phyloP scores from a whole-genome alignment of 2,888 invertebrate species.

The Anthoptus insignis region DNA sequence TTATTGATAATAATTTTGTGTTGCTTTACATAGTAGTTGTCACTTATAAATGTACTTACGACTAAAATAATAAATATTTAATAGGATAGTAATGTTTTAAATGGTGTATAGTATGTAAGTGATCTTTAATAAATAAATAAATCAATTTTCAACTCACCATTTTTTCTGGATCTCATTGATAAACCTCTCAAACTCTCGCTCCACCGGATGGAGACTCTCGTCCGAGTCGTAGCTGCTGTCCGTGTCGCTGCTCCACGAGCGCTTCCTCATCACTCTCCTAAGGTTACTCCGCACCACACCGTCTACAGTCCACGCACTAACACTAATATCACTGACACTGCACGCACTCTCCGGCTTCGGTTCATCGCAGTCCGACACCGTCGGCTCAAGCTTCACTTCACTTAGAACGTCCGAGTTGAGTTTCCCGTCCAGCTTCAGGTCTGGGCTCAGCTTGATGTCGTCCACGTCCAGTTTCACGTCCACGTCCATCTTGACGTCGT shows the following conservation, averaged over 20 bases:
- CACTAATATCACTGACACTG: conserved; percentile 74
- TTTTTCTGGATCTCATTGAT: conserved; percentile 78
- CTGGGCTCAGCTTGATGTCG: conserved; percentile 38
- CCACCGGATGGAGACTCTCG: conserved; percentile 74
- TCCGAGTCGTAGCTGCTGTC: conserved; percentile 77
- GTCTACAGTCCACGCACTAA: conserved; percentile 65
- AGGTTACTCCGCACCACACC: conserved; percentile 62
- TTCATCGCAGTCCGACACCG: conserved; percentile 47
- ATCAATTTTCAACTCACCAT: conserved; percentile 82
- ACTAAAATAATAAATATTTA: no score
- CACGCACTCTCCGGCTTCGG: conserved; percentile 36
- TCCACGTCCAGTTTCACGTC: conserved; percentile 37
- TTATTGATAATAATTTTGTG: no score
- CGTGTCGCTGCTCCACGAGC: conserved; percentile 70
- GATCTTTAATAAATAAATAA: no score
- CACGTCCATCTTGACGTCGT: conserved; percentile 32
- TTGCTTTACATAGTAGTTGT: no score
- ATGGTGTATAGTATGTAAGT: no score
- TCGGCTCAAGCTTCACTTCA: conserved; percentile 49
- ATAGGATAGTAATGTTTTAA: no score
- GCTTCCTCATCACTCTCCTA: conserved; percentile 62
- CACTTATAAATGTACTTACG: no score
- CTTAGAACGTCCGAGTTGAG: conserved; percentile 38
- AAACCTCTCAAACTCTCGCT: conserved; percentile 76
- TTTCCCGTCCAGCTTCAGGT: conserved; percentile 42